These are phyloP conservation scores for Adelognathus sp. DNA, from an alignment of 2,888 invertebrate genomes.

Conservation along the genomic window DNA sequence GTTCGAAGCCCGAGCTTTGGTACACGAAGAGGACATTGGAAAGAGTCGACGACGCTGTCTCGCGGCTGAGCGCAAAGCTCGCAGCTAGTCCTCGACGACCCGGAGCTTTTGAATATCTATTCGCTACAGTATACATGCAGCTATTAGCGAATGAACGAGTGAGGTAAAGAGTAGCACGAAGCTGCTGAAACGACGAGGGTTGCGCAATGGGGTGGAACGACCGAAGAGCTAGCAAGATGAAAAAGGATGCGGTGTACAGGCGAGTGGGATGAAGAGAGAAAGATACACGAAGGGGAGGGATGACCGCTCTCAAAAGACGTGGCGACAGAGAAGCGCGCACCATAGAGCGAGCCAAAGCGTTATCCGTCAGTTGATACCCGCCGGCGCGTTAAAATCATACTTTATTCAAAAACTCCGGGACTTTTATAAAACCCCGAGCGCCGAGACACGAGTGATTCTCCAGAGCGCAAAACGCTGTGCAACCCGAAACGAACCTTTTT, in stretches of 20 bases:
- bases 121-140: conserved; percentile 7
- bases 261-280: background rate
- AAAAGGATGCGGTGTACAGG: conserved; percentile 20
- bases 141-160: conserved; percentile 3
- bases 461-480: conserved; percentile 24
- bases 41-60: background rate
- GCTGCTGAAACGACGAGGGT: background rate
- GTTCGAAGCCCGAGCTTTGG: background rate
- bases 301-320: conserved; percentile 75
- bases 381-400: conserved; percentile 65
- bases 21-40: background rate
- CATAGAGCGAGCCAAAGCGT: conserved; percentile 1
- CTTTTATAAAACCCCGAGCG: conserved; percentile 69
- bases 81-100: background rate
- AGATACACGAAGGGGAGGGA: conserved; percentile 56
- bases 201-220: background rate
- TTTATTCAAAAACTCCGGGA: conserved; percentile 74
- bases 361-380: conserved; percentile 39
- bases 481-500: conserved; percentile 37
- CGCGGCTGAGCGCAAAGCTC: background rate
- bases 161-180: background rate
- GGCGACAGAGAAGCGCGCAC: conserved; percentile 67
- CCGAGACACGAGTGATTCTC: conserved; percentile 60
- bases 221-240: conserved; percentile 27
- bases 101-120: background rate